Conservation (phyloP, 2,888 invertebrate species). For the Steinernema carpocapsae region DNA sequence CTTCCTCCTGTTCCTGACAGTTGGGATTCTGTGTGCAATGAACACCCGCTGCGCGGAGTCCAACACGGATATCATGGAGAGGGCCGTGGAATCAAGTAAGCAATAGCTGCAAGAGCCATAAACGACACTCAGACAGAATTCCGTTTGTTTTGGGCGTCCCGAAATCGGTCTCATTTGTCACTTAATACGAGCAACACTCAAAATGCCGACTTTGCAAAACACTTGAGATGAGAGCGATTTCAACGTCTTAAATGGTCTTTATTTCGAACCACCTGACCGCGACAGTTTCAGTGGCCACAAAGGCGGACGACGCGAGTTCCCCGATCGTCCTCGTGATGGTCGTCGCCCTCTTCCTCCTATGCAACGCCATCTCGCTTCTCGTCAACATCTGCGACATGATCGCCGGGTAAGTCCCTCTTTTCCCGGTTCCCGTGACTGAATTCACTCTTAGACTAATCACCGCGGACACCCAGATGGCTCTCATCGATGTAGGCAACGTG, state of each 20-base stretch:
- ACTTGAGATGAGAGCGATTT: no score
- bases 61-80: not conserved
- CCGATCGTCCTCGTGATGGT: conserved; percentile 62
- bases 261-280: not conserved
- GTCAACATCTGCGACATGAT: conserved; percentile 63
- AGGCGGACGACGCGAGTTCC: conserved; percentile 42
- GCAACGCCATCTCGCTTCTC: conserved; percentile 60
- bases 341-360: conserved; percentile 58
- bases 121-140: no score
- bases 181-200: not conserved
- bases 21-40: conserved; percentile 51
- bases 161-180: not conserved
- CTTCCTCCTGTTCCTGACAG: conserved; percentile 54
- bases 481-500: conserved; percentile 64
- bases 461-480: conserved; percentile 49
- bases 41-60: conserved; percentile 32
- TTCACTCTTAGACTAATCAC: conserved; percentile 31
- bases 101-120: no score
- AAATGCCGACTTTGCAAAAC: no score
- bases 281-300: conserved; percentile 32
- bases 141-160: not conserved
- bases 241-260: not conserved
- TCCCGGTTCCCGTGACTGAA: conserved; percentile 29
- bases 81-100: conserved; percentile 18
- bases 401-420: conserved; percentile 48